Evolutionary conservation across 2,888 invertebrate species (phyloP), one percentile per base, ranked within the genome.

Genomic region (Trissolcus japonicus): DNA sequence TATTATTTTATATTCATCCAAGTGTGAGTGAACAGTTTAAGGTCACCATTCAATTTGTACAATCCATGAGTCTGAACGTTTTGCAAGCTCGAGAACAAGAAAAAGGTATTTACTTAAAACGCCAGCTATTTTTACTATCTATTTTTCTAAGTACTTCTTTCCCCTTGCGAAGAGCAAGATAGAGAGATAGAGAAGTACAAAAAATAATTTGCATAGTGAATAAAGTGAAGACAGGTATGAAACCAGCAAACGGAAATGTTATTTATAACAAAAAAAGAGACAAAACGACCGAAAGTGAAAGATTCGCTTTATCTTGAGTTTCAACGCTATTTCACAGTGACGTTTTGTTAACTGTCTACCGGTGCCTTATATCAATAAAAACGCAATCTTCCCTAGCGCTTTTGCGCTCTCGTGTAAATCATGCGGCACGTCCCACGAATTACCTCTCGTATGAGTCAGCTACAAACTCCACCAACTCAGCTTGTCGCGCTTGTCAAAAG

Each of bases 351-450:
- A 56, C 29, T 40, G 63, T 72, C 53, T 72, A 57, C 61, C 63
- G 19, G 54, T 72, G 67, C 71, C 67, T 76, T 76, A 62, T 77
- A 77, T 72, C 76, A 77, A 72, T 72, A 77, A 77, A 77, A 77
- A 72, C 53, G 76, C 63, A 66, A 77, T 77, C 67, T 77, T 72
- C 72, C 54, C 68, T 56, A 76, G 75, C 66, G 71, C 72, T 71
- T 65, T 78, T 61, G 56, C 69, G 66, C 73, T 69, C 74, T 78
- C 73, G 76, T 76, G 79, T 78, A 80, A 80, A 75, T 69, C 81
- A 81, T 77, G 74, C 77, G 63, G 67, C 59, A 54, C 80, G 65
- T 74, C 80, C 81, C 74, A 80, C 80, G 80, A 79, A 76, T 51
- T 66, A 62, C 69, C 65, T 66, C 62, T 29, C 62, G 62, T 66